Evolutionary conservation across 2,888 invertebrate species (phyloP).

Genomic region (Neoaliturus tenellus): DNA sequence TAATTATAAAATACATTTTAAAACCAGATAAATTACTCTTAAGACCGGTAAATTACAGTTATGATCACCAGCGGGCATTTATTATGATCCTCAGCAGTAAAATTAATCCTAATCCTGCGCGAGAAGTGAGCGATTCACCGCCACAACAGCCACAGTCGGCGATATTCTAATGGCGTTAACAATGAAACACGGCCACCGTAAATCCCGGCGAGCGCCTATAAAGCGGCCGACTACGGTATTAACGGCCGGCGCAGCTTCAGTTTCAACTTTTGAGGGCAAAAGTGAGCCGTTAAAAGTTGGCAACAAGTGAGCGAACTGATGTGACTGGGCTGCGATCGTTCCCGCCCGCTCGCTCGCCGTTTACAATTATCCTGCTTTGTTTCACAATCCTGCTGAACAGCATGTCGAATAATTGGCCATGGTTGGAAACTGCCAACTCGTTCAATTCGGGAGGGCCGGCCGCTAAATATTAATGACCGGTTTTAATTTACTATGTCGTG

Average conservation of each 20-base stretch:
- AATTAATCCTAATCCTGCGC: slow-evolving; percentile 31
- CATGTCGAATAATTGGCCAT: not conserved
- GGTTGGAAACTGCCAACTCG: slow-evolving; percentile 14
- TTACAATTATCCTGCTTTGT: slow-evolving; percentile 6
- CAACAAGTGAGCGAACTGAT: not conserved
- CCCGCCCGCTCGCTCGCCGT: not conserved
- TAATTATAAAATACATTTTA: not conserved
- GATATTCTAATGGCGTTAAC: slow-evolving; percentile 37
- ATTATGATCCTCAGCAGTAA: slow-evolving; percentile 11
- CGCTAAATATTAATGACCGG: slow-evolving; percentile 5
- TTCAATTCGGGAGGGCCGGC: not conserved
- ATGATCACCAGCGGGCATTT: not conserved
- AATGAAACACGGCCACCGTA: slow-evolving; percentile 34
- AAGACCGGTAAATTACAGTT: slow-evolving; percentile 2
- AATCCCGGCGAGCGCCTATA: not conserved
- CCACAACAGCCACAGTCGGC: not conserved
- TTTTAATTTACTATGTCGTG: slow-evolving; percentile 12
- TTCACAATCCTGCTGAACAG: not conserved
- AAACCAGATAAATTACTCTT: too few relatives aligned
- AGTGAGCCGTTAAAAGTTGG: slow-evolving; percentile 31
- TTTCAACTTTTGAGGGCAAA: slow-evolving; percentile 18
- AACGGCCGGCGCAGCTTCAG: slow-evolving; percentile 16
- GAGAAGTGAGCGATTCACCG: slow-evolving; percentile 20
- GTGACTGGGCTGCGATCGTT: not conserved
- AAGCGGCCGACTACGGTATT: slow-evolving; percentile 1